Percentiles rank a stretch among this genome's conserved stretches.
phyloP scores from a whole-genome alignment of 2,888 invertebrate species.

The Drosophila anomalata region DNA sequence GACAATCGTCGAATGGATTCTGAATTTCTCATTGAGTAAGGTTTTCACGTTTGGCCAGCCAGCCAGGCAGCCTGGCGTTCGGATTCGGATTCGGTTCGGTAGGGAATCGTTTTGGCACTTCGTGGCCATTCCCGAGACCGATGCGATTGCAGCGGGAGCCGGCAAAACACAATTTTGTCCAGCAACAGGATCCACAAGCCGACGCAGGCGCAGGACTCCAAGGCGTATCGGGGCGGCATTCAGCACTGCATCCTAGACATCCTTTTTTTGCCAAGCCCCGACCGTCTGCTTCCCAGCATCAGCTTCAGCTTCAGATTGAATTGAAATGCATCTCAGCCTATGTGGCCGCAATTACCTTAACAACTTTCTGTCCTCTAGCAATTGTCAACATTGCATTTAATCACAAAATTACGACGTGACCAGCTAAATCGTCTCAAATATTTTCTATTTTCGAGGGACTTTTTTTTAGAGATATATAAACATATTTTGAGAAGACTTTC shows the following conservation, averaged over 20 bases:
- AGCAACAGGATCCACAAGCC: conserved; percentile 67
- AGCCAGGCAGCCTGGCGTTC: conserved; percentile 11
- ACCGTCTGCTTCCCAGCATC: conserved; percentile 3
- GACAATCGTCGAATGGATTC: conserved; percentile 82
- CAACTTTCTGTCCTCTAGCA: conserved; percentile 61
- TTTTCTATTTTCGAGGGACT: not conserved
- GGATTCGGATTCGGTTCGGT: conserved; percentile 13
- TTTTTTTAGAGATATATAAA: not conserved
- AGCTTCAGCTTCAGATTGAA: conserved; percentile 50
- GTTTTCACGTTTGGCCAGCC: conserved; percentile 61
- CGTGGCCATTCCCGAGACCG: conserved; percentile 12
- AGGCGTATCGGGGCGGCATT: conserved; percentile 49
- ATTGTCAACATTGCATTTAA: conserved; percentile 72
- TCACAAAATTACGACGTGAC: conserved; percentile 67
- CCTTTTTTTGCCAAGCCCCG: not conserved
- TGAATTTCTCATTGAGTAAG: conserved; percentile 82
- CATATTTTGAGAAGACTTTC: not conserved
- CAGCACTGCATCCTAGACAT: conserved; percentile 52
- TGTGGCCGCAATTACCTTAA: conserved; percentile 69
- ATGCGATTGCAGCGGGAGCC: conserved; percentile 45
- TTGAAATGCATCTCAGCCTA: conserved; percentile 71
- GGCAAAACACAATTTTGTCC: conserved; percentile 45
- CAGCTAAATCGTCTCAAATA: not conserved
- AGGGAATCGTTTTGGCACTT: conserved; percentile 48
- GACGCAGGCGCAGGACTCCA: conserved; percentile 64